Percentiles rank a stretch among this genome's conserved stretches.
These are phyloP conservation scores for Oxycera nigricornis DNA, from an alignment of 2,888 invertebrate species.

Conservation along the genomic window DNA sequence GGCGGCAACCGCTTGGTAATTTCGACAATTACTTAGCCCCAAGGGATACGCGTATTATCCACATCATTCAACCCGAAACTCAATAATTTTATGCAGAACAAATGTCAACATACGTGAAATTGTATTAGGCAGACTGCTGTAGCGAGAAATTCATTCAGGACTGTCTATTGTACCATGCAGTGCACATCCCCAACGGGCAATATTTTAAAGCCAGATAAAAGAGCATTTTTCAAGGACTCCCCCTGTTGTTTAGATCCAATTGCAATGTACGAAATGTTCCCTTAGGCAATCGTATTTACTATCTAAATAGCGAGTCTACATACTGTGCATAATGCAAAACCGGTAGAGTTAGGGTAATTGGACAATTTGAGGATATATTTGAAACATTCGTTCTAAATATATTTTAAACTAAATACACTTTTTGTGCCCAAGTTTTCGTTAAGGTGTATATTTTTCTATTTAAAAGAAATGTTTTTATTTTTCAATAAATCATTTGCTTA, in stretches of 20 bases:
- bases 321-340: background rate
- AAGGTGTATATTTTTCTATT: too few relatives aligned
- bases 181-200: slow-evolving; percentile 23
- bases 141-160: background rate
- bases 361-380: too few relatives aligned
- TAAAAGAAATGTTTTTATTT: too few relatives aligned
- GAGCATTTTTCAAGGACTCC: slow-evolving; percentile 11
- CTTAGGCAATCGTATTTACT: too few relatives aligned
- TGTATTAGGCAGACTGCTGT: slow-evolving; percentile 33
- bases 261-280: background rate
- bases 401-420: too few relatives aligned
- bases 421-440: too few relatives aligned
- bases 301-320: background rate
- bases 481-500: too few relatives aligned
- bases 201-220: background rate
- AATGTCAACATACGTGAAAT: slow-evolving; percentile 45
- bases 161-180: background rate
- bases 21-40: slow-evolving; percentile 35
- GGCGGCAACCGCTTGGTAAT: slow-evolving; percentile 18
- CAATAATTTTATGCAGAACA: slow-evolving; percentile 43
- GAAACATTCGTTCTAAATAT: too few relatives aligned
- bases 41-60: slow-evolving; percentile 39
- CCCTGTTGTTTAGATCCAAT: background rate
- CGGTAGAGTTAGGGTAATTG: too few relatives aligned
- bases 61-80: slow-evolving; percentile 35